phyloP scores from a whole-genome alignment of 1,140 invertebrate species.

The Mercenaria mercenaria region DNA sequence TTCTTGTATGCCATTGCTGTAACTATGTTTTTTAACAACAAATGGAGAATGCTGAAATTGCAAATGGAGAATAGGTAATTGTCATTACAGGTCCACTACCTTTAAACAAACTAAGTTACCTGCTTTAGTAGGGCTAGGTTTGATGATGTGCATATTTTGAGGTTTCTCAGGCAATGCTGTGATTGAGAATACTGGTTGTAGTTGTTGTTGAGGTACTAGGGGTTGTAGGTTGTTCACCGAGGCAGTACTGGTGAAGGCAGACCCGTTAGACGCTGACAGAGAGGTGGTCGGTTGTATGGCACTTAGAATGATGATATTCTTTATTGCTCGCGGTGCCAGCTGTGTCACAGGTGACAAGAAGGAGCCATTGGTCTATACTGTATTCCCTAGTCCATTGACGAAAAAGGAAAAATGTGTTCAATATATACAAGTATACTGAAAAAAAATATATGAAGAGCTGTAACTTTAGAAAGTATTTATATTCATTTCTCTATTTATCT shows the following conservation, averaged over 20 bases:
- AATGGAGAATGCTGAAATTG: too few relatives aligned
- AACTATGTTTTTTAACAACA: too few relatives aligned
- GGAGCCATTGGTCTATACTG: conserved; percentile 66
- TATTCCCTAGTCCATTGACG: conserved; percentile 44
- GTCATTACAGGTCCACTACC: too few relatives aligned
- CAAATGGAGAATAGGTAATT: too few relatives aligned
- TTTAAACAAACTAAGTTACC: conserved; percentile 61
- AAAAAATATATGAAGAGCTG: too few relatives aligned
- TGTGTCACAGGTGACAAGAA: conserved; percentile 76
- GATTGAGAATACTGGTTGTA: conserved; percentile 63
- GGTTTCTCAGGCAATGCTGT: conserved; percentile 69
- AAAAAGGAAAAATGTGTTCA: too few relatives aligned
- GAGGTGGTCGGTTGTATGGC: conserved; percentile 71
- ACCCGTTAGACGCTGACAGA: conserved; percentile 68
- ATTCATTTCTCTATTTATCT: too few relatives aligned
- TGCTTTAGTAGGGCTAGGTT: conserved; percentile 80
- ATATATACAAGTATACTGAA: too few relatives aligned
- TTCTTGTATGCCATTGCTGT: too few relatives aligned
- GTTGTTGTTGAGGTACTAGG: conserved; percentile 66
- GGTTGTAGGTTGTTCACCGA: conserved; percentile 69
- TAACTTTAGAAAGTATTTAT: too few relatives aligned
- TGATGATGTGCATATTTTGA: conserved; percentile 68
- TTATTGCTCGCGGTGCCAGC: conserved; percentile 67
- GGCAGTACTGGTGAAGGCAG: conserved; percentile 72
- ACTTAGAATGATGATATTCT: conserved; percentile 76